Evolutionary conservation across 2,888 invertebrate species (phyloP).

Genomic region (Torymus aiolomorphi): DNA sequence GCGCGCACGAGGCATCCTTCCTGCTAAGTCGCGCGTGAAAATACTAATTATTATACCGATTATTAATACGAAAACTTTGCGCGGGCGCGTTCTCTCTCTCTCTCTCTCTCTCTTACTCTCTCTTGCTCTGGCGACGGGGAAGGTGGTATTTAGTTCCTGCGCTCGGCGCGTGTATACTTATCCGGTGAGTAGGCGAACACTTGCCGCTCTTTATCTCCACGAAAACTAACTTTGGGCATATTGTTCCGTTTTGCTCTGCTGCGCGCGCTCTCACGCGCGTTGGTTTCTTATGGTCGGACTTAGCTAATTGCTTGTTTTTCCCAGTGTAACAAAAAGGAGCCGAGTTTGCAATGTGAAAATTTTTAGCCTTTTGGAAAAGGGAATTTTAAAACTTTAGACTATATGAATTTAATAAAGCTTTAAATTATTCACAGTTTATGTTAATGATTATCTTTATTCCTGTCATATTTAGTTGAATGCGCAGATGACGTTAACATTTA

Average conservation of each 20-base stretch:
- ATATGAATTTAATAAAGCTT: too few species aligned
- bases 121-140: too few species aligned
- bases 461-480: too few species aligned
- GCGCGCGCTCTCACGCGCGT: neutral
- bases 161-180: constrained; percentile 44
- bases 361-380: too few species aligned
- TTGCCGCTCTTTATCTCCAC: constrained; percentile 24
- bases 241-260: constrained; percentile 15
- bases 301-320: too few species aligned
- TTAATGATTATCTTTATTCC: too few species aligned
- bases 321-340: too few species aligned
- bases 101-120: neutral
- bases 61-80: constrained; percentile 75
- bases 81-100: neutral
- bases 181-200: neutral
- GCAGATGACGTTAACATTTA: too few species aligned
- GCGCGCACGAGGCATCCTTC: constrained; percentile 65
- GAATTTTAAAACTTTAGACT: too few species aligned
- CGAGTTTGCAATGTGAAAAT: too few species aligned
- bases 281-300: neutral
- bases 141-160: constrained; percentile 35
- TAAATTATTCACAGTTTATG: too few species aligned
- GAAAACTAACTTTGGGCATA: constrained; percentile 33
- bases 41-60: constrained; percentile 76
- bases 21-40: constrained; percentile 76